Evolutionary conservation across 2,797 vertebrate genomes (phyloP).

Genomic region (Tragelaphus eurycerus): DNA sequence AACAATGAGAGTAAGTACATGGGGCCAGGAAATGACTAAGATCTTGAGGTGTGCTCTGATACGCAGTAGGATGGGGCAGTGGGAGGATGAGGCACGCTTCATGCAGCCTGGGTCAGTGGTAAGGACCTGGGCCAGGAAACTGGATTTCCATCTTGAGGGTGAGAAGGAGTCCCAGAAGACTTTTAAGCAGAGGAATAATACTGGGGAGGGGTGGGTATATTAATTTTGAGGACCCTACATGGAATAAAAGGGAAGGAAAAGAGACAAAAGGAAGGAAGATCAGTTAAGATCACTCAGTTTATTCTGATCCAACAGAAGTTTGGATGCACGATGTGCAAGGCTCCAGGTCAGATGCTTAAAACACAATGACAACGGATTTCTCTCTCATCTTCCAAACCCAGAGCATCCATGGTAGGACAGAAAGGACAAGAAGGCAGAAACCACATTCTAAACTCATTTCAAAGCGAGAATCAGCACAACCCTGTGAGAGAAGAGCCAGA

Average conservation of each 20-base stretch:
- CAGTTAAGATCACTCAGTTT: background rate
- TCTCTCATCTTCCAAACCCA: background rate
- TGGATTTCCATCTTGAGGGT: background rate
- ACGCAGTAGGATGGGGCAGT: accelerated
- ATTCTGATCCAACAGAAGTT: background rate
- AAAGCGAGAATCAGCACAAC: background rate
- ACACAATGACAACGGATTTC: background rate
- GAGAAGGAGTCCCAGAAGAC: background rate
- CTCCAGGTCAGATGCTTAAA: background rate
- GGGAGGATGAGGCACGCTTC: background rate
- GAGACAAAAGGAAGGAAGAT: background rate
- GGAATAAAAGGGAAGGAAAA: background rate
- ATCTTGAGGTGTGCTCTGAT: background rate
- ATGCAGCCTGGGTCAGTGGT: background rate
- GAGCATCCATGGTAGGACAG: background rate
- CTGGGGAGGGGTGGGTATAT: background rate
- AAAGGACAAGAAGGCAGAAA: background rate
- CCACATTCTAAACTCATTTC: background rate
- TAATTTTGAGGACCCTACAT: background rate
- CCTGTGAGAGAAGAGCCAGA: no score
- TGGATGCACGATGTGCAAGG: background rate
- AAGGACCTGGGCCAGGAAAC: background rate
- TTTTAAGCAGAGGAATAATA: background rate
- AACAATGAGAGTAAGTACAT: background rate
- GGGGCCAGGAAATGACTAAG: background rate